Conservation (phyloP, 1,140 invertebrate genomes). For the Caenorhabditis inopinata region DNA sequence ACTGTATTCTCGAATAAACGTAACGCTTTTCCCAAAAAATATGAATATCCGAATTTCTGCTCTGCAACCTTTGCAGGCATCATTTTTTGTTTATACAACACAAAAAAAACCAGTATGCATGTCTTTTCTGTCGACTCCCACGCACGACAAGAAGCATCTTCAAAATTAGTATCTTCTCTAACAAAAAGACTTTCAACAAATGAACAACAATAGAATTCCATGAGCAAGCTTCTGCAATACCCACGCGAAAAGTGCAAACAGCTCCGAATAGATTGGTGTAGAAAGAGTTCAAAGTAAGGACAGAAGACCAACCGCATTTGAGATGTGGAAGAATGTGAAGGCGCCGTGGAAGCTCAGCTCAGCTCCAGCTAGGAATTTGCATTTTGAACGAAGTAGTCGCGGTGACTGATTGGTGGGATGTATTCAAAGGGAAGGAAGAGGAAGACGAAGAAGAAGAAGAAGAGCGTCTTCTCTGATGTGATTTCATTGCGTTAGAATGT, state of each 20-base stretch:
- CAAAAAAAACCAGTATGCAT: no score
- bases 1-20: no score
- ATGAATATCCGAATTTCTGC: no score
- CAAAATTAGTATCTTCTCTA: no score
- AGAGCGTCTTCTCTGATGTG: neutral
- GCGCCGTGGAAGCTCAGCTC: neutral
- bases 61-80: no score
- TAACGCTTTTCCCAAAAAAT: no score
- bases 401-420: constrained; percentile 27
- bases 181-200: no score
- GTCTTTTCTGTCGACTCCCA: no score
- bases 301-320: neutral
- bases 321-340: constrained; percentile 10
- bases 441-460: neutral
- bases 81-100: no score
- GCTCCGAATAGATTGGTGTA: neutral
- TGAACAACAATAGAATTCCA: no score
- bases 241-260: constrained; percentile 18
- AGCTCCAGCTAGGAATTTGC: neutral
- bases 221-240: neutral
- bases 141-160: no score
- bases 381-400: constrained; percentile 14
- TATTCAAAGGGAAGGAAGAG: neutral
- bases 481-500: neutral
- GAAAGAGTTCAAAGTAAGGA: constrained; percentile 14